phyloP scores from a whole-genome alignment of 2,113 vertebrate species.

The Cochlearius cochlearius region DNA sequence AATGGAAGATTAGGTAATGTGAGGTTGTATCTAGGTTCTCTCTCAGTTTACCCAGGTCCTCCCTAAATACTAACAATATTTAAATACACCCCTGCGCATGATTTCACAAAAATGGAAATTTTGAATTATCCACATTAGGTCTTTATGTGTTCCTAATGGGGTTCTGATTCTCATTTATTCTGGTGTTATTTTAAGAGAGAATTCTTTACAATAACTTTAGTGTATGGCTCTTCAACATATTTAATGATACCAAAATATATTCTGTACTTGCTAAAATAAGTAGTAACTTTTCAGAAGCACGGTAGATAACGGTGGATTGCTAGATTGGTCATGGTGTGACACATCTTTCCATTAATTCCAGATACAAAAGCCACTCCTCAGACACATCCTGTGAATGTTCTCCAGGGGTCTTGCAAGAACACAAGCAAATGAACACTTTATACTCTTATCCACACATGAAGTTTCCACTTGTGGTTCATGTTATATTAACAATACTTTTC shows the following conservation, averaged over 20 bases:
- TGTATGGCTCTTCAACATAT: background rate
- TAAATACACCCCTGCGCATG: background rate
- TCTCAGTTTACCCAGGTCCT: background rate
- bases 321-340: background rate
- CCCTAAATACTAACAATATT: background rate
- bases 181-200: background rate
- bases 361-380: background rate
- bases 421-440: background rate
- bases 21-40: background rate
- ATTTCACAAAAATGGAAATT: slow-evolving; percentile 15
- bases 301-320: background rate
- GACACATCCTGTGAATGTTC: background rate
- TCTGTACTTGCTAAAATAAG: background rate
- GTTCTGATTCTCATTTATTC: background rate
- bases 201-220: background rate
- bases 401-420: background rate
- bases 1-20: background rate
- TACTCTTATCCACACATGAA: background rate
- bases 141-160: background rate
- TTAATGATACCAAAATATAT: background rate
- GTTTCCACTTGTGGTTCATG: background rate
- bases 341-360: background rate
- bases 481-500: background rate
- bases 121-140: background rate
- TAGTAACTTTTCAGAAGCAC: background rate